Evolutionary conservation across 2,797 vertebrate genomes (phyloP).

Genomic region (Microcaecilia unicolor): DNA sequence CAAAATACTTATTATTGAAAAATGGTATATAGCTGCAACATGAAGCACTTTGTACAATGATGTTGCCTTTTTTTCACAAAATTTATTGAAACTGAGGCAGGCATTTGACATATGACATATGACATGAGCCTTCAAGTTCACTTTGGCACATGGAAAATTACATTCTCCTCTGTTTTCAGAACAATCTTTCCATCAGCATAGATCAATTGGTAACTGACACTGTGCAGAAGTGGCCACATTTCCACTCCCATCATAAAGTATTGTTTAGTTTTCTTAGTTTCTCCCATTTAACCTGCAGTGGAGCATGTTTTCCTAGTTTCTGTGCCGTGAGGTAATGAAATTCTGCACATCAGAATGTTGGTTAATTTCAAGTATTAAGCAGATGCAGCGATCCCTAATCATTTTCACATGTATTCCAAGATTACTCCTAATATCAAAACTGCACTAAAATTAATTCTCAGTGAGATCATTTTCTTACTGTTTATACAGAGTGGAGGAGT

Average conservation of each 20-base stretch:
- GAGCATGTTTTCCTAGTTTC: conserved; percentile 9
- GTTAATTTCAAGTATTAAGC: conserved; percentile 8
- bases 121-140: conserved; percentile 23
- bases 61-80: conserved; percentile 24
- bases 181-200: conserved; percentile 39
- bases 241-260: conserved; percentile 1
- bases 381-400: no score
- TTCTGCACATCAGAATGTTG: conserved; percentile 20
- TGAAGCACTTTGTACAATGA: conserved; percentile 17
- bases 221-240: conserved; percentile 15
- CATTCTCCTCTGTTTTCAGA: conserved; percentile 32
- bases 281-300: conserved; percentile 17
- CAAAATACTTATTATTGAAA: no score
- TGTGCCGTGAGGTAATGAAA: conserved; percentile 6
- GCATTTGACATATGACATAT: no score
- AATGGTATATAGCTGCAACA: no score
- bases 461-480: no score
- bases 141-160: conserved; percentile 27
- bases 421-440: no score
- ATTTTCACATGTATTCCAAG: no score
- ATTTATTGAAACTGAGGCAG: conserved; percentile 21
- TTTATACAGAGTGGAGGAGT: no score
- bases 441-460: no score
- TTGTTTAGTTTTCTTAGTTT: conserved; percentile 19
- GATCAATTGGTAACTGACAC: conserved; percentile 23